These are phyloP conservation scores for Rhinopomastus cyanomelas DNA, from an alignment of 2,113 vertebrate species.

Conservation along the genomic window DNA sequence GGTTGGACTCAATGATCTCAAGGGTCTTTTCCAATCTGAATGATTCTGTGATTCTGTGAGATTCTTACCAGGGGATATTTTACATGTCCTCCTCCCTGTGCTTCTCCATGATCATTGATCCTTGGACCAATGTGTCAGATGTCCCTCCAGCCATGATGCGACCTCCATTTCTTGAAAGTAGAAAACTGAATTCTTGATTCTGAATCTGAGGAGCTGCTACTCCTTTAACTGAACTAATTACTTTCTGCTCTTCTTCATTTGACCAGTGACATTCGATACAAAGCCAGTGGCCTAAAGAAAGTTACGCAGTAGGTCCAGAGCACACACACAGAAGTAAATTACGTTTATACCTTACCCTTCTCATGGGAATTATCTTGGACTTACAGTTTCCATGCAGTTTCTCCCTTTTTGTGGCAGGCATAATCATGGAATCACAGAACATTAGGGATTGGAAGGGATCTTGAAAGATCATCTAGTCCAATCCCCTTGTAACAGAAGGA, in stretches of 20 bases:
- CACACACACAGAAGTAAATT: background rate
- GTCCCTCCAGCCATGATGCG: background rate
- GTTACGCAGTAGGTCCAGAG: background rate
- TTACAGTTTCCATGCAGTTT: background rate
- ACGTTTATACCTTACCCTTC: background rate
- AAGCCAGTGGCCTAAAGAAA: background rate
- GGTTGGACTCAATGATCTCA: too few relatives aligned
- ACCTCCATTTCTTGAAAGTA: background rate
- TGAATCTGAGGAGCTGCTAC: background rate
- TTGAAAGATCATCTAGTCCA: too few relatives aligned
- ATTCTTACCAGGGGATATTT: background rate
- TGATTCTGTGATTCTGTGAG: too few relatives aligned
- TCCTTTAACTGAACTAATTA: background rate
- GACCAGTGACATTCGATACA: background rate
- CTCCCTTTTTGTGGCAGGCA: background rate
- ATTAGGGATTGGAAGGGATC: too few relatives aligned
- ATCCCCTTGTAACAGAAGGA: too few relatives aligned
- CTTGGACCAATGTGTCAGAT: background rate
- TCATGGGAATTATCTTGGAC: background rate
- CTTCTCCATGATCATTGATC: fast-evolving
- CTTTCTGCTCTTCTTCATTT: background rate
- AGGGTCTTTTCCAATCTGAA: too few relatives aligned
- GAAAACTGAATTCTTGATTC: background rate
- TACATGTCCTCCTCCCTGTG: background rate
- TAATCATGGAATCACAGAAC: too few relatives aligned